phyloP scores from a whole-genome alignment of 2,797 vertebrate genomes.

The Xenentodon cancila region DNA sequence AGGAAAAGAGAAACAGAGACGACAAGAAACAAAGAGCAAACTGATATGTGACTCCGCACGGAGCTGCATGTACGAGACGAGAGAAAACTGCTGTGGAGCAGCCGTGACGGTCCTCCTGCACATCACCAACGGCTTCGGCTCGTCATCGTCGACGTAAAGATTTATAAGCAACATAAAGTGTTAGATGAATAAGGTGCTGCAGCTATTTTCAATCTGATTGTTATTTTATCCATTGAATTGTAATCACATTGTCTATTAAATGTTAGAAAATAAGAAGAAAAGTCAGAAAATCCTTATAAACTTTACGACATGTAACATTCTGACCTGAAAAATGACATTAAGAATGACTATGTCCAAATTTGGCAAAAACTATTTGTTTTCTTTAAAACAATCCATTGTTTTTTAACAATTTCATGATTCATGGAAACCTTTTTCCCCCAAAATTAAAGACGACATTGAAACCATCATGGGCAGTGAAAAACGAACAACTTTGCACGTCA shows the following conservation, averaged over 20 bases:
- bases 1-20: neutral
- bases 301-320: too few species aligned
- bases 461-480: neutral
- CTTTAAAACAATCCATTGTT: too few species aligned
- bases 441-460: neutral
- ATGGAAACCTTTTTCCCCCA: too few species aligned
- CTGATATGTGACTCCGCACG: neutral
- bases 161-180: neutral
- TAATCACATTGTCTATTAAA: neutral
- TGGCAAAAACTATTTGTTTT: too few species aligned
- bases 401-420: too few species aligned
- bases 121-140: neutral
- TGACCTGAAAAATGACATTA: too few species aligned
- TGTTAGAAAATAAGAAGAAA: neutral
- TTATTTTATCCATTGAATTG: neutral
- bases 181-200: neutral
- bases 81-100: neutral
- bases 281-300: too few species aligned
- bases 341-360: too few species aligned
- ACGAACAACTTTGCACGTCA: neutral
- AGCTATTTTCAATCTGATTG: neutral
- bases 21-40: neutral
- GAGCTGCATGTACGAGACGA: neutral
- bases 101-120: neutral
- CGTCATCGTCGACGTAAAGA: constrained; percentile 1